A percentile compares a stretch with the other conserved stretches of the same genome.
Conservation (phyloP, 2,113 vertebrate species). For the Ceyx margarethae region DNA sequence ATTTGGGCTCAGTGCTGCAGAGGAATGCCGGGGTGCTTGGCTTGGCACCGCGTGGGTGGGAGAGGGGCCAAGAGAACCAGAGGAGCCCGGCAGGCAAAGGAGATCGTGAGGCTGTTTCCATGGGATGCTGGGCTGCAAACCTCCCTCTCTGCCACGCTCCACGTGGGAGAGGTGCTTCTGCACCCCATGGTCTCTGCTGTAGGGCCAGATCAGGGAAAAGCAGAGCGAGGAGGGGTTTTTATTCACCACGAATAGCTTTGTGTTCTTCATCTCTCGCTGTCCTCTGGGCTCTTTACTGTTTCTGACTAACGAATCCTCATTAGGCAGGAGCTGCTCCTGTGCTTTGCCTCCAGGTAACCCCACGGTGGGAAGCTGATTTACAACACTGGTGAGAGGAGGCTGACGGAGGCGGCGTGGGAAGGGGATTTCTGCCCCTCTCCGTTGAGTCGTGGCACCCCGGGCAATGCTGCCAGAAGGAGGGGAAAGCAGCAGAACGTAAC, state of each 20-base stretch:
- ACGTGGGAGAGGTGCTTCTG: fast-evolving
- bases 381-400: background rate
- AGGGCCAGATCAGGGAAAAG: fast-evolving
- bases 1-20: background rate
- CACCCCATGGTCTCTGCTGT: background rate
- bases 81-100: background rate
- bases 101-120: background rate
- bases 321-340: background rate
- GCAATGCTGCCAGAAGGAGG: background rate
- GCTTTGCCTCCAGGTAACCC: background rate
- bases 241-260: background rate
- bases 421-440: background rate
- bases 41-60: fast-evolving
- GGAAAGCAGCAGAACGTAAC: background rate
- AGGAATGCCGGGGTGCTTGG: background rate
- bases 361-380: fast-evolving
- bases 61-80: background rate
- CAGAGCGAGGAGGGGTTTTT: background rate
- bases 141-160: fast-evolving
- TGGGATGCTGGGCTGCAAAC: background rate
- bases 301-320: background rate
- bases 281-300: background rate
- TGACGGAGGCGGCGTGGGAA: fast-evolving
- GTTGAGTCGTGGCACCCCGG: background rate
- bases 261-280: background rate